Conservation (phyloP, 2,113 vertebrate species). For the Upupa epops region DNA sequence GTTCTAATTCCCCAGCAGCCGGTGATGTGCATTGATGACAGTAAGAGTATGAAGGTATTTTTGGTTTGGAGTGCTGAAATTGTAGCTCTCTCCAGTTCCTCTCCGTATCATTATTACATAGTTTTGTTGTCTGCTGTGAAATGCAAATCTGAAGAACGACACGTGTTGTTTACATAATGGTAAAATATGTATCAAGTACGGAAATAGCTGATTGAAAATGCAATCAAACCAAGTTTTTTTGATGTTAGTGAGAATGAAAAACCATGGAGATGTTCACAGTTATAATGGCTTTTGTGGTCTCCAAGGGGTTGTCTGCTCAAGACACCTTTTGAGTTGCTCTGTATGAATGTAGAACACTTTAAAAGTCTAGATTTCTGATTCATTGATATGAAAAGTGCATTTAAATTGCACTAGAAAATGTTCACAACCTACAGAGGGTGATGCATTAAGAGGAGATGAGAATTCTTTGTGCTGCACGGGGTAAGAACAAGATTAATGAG, state of each 20-base stretch:
- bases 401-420: background rate
- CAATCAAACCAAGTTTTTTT: background rate
- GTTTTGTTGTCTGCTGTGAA: background rate
- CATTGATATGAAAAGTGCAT: background rate
- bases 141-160: background rate
- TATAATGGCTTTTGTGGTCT: background rate
- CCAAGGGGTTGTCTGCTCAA: background rate
- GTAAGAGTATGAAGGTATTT: background rate
- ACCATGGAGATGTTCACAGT: background rate
- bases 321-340: background rate
- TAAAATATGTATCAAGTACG: background rate
- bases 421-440: background rate
- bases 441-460: background rate
- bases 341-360: background rate
- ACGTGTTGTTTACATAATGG: background rate
- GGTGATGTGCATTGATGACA: fast-evolving
- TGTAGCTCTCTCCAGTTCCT: background rate
- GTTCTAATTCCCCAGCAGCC: background rate
- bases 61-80: background rate
- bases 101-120: background rate
- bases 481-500: background rate
- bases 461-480: background rate
- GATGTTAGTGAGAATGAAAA: background rate
- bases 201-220: background rate
- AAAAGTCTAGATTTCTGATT: background rate